These are phyloP conservation scores for Tokudaia muenninki DNA, from an alignment of 2,797 vertebrate species.

Conservation along the genomic window DNA sequence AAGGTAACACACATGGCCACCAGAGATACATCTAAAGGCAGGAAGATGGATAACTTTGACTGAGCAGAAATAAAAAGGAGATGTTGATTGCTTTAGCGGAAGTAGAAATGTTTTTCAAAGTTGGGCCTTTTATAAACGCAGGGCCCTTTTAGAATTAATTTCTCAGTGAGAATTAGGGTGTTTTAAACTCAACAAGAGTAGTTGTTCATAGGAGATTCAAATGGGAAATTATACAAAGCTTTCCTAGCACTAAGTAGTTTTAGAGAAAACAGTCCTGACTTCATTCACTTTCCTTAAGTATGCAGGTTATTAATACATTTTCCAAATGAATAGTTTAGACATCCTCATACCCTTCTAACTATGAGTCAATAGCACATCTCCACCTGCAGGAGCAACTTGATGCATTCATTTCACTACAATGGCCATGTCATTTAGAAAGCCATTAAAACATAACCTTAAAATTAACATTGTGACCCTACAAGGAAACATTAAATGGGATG, in stretches of 20 bases:
- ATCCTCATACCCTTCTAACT: conserved; percentile 74
- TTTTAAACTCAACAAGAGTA: conserved; percentile 84
- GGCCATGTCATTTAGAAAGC: conserved; percentile 81
- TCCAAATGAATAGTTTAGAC: conserved; percentile 78
- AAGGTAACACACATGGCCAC: neutral
- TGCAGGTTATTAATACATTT: conserved; percentile 82
- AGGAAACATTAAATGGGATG: conserved; percentile 79
- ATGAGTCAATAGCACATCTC: conserved; percentile 77
- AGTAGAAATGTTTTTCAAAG: conserved; percentile 72
- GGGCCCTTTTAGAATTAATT: conserved; percentile 77
- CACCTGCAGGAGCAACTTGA: conserved; percentile 80
- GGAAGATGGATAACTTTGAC: neutral
- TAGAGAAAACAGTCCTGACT: conserved; percentile 76
- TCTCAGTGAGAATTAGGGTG: conserved; percentile 76
- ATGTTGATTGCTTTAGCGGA: conserved; percentile 73
- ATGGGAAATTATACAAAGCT: conserved; percentile 77
- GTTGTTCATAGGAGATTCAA: conserved; percentile 69
- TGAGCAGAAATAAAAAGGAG: neutral
- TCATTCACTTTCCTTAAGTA: conserved; percentile 83
- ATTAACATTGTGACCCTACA: conserved; percentile 82
- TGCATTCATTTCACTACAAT: conserved; percentile 69
- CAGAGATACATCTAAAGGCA: neutral
- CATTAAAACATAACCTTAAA: conserved; percentile 85
- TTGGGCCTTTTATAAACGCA: conserved; percentile 57
- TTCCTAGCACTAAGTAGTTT: conserved; percentile 79